These are phyloP conservation scores for Anguilla megastoma DNA, from an alignment of 2,797 vertebrate species.

Conservation along the genomic window DNA sequence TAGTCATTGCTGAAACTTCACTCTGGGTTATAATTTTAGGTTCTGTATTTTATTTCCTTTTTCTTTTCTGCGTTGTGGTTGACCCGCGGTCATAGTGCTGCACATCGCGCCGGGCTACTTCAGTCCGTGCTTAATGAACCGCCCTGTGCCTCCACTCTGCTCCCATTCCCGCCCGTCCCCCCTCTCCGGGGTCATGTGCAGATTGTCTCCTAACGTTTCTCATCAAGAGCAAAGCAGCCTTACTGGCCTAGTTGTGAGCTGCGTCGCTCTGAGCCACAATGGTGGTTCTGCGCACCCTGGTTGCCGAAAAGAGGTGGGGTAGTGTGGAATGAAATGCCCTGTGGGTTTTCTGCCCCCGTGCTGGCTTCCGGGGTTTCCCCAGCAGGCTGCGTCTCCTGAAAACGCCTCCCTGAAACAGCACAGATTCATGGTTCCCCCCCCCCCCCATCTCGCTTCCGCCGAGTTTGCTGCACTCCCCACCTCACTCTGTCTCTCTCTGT, in stretches of 20 bases:
- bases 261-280: not conserved
- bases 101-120: not conserved
- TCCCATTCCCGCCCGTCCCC: not conserved
- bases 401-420: too few species aligned
- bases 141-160: not conserved
- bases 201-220: not conserved
- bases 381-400: not conserved
- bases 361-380: not conserved
- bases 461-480: not conserved
- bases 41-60: not conserved
- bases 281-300: too few species aligned
- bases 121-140: not conserved
- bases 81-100: not conserved
- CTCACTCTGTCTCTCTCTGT: conserved; percentile 14
- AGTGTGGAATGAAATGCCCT: not conserved
- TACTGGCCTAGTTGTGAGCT: not conserved
- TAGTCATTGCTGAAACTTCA: not conserved
- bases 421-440: not conserved
- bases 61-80: not conserved
- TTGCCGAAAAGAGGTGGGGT: not conserved
- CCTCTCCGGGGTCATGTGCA: not conserved
- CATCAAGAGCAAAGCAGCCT: too few species aligned
- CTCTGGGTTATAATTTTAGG: not conserved
- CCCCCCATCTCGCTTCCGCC: not conserved
- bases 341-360: not conserved